phyloP scores from a whole-genome alignment of 2,888 invertebrate genomes.

The Euspilapteryx auroguttella region DNA sequence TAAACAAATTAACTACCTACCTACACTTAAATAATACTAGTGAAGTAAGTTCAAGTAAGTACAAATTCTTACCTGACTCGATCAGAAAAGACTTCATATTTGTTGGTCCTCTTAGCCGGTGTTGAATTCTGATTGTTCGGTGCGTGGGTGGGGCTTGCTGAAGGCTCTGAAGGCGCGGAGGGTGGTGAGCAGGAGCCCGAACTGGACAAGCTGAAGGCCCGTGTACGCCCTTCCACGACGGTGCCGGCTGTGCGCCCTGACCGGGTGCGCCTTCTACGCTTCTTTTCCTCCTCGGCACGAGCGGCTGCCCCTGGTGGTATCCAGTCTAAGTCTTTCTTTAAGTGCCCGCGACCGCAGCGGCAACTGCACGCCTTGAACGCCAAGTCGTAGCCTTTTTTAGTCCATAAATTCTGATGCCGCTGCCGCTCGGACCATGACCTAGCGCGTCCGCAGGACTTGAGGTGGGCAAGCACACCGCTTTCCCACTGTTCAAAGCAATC shows the following conservation, averaged over 20 bases:
- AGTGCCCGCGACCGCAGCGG: slow-evolving; percentile 88
- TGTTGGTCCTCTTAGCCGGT: slow-evolving; percentile 72
- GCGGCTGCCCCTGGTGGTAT: slow-evolving; percentile 69
- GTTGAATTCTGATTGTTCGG: slow-evolving; percentile 47
- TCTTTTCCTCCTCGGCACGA: slow-evolving; percentile 45
- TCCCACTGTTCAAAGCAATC: slow-evolving; percentile 97
- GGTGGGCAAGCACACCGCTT: slow-evolving; percentile 81
- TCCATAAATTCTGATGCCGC: slow-evolving; percentile 94
- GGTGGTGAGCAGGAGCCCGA: slow-evolving; percentile 83
- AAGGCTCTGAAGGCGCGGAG: slow-evolving; percentile 75
- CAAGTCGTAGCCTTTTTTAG: slow-evolving; percentile 95
- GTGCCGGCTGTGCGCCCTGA: slow-evolving; percentile 33
- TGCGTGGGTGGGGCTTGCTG: slow-evolving; percentile 71
- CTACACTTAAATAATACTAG: too few species aligned
- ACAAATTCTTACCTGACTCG: slow-evolving; percentile 81
- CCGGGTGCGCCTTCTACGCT: slow-evolving; percentile 38
- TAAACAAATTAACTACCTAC: too few species aligned
- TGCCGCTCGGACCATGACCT: slow-evolving; percentile 95
- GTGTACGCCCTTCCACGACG: slow-evolving; percentile 56
- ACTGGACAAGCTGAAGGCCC: slow-evolving; percentile 77
- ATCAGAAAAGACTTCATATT: slow-evolving; percentile 77
- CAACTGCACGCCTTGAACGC: slow-evolving; percentile 95
- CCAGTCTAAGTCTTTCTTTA: slow-evolving; percentile 95
- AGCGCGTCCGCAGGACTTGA: slow-evolving; percentile 89
- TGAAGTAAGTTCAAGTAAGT: too few species aligned